Percentiles rank a stretch among this genome's conserved stretches.
Evolutionary conservation across 1,140 invertebrate species (phyloP).

Genomic region (Asobara japonica): DNA sequence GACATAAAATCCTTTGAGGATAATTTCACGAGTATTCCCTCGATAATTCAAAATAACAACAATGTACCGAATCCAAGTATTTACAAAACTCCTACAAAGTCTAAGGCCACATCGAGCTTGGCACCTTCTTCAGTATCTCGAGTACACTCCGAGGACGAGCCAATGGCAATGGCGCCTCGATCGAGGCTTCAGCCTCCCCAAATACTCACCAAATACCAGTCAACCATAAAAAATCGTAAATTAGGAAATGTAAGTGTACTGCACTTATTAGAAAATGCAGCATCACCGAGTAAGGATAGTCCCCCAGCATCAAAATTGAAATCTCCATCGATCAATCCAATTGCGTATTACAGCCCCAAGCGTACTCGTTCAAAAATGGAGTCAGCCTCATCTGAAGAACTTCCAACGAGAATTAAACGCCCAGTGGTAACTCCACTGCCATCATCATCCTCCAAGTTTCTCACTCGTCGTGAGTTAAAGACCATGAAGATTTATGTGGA

Average conservation of each 20-base stretch:
- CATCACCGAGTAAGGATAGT: constrained; percentile 60
- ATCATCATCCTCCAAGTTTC: constrained; percentile 27
- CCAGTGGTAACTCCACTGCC: neutral
- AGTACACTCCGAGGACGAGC: neutral
- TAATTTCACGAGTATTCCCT: constrained; percentile 3
- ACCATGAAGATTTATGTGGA: constrained; percentile 51
- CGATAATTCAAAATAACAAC: neutral
- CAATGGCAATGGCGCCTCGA: constrained; percentile 13
- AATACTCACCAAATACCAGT: neutral
- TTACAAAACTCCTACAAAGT: neutral
- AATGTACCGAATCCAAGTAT: neutral
- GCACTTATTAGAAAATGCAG: constrained; percentile 53
- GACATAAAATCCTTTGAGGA: neutral
- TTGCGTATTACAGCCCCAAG: constrained; percentile 53
- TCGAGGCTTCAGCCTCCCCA: constrained; percentile 19
- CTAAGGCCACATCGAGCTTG: constrained; percentile 4
- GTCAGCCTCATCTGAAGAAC: constrained; percentile 1
- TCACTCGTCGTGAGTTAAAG: constrained; percentile 53
- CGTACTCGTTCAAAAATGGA: constrained; percentile 51
- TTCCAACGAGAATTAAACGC: constrained; percentile 44
- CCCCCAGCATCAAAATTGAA: constrained; percentile 50
- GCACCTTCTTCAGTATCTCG: too few species aligned
- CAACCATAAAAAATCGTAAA: constrained; percentile 18
- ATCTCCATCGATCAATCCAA: neutral
- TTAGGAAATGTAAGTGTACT: constrained; percentile 31